Evolutionary conservation across 2,888 invertebrate genomes (phyloP).

Genomic region (Leptinotarsa juncta): DNA sequence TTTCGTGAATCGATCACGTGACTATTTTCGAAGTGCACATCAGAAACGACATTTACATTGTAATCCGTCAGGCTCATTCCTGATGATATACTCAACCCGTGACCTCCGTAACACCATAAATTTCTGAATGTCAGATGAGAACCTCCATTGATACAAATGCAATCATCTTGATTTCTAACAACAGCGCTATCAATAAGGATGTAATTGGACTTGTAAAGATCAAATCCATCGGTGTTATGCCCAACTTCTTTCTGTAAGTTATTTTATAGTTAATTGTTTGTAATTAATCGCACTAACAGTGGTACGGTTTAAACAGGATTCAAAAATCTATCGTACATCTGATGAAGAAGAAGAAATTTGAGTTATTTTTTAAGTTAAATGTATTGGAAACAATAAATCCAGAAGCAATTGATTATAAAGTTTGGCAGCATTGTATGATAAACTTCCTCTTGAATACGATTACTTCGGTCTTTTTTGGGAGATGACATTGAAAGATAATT

Average conservation of each 20-base stretch:
- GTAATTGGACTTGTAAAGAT: conserved; percentile 22
- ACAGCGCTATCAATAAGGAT: conserved; percentile 23
- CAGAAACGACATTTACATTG: conserved; percentile 23
- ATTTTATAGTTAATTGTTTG: background rate
- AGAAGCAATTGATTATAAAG: no score
- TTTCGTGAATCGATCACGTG: conserved; percentile 25
- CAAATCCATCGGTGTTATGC: conserved; percentile 35
- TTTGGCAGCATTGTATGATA: no score
- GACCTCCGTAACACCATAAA: conserved; percentile 36
- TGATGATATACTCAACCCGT: conserved; percentile 38
- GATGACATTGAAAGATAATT: no score
- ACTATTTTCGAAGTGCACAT: conserved; percentile 31
- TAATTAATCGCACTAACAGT: background rate
- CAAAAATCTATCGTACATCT: no score
- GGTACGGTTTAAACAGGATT: no score
- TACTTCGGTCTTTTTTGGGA: no score
- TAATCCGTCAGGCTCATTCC: conserved; percentile 23
- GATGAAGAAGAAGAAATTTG: no score
- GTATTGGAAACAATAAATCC: no score
- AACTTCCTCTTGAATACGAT: no score
- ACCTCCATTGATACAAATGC: conserved; percentile 31
- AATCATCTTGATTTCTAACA: conserved; percentile 34
- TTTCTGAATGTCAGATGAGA: conserved; percentile 29
- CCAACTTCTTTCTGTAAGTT: conserved; percentile 29
- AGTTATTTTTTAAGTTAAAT: no score